Conservation (phyloP, 2,113 vertebrate genomes). For the Talpa occidentalis region DNA sequence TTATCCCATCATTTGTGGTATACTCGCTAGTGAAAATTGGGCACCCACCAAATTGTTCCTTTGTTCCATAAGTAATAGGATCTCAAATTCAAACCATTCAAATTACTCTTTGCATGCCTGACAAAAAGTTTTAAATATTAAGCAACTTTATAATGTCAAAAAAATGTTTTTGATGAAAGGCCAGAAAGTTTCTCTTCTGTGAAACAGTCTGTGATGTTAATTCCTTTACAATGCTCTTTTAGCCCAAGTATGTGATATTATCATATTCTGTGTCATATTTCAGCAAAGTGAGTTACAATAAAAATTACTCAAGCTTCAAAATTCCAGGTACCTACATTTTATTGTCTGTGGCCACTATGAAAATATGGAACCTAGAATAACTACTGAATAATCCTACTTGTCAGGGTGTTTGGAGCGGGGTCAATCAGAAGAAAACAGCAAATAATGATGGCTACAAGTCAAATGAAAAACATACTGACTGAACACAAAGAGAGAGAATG, state of each 20-base stretch:
- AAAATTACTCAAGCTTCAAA: slow-evolving; percentile 11
- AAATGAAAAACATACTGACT: not conserved
- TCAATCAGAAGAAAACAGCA: not conserved
- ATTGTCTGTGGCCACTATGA: not conserved
- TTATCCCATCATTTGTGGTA: slow-evolving; percentile 77
- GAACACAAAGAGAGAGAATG: not conserved
- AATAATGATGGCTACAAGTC: not conserved
- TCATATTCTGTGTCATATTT: not conserved
- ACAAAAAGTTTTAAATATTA: not conserved
- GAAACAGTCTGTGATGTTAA: not conserved
- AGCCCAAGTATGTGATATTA: not conserved
- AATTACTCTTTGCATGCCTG: slow-evolving; percentile 24
- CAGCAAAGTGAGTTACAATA: not conserved
- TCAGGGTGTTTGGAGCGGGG: not conserved
- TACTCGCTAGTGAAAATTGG: slow-evolving; percentile 60
- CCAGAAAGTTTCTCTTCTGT: not conserved
- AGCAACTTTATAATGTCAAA: not conserved
- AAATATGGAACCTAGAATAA: slow-evolving; percentile 3
- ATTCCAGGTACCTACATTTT: not conserved
- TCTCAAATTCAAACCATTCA: slow-evolving; percentile 55
- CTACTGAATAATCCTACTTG: not conserved
- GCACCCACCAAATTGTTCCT: not conserved
- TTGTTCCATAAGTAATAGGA: slow-evolving; percentile 10
- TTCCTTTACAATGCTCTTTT: not conserved
- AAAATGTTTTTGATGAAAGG: not conserved